Evolutionary conservation across 2,113 vertebrate species (phyloP), one percentile per base, ranked within the genome.

Genomic region (Lepus americanus): DNA sequence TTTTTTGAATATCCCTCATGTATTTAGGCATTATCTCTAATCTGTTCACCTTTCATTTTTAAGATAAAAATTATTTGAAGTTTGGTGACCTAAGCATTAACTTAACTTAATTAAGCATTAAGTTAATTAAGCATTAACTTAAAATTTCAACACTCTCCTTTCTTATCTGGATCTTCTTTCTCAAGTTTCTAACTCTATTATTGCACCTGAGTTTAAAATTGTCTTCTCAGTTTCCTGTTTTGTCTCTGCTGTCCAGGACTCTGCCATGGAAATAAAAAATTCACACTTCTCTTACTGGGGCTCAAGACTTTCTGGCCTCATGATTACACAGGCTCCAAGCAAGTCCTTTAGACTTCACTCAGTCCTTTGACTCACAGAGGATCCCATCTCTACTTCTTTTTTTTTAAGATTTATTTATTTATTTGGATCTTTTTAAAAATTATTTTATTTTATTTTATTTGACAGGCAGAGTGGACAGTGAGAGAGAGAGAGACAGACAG

Each of bases 311-410:
- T 49, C 64, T 70, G 31, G n/a, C 10, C 14, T 92, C 22, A 85
- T 81, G 53, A 39, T 85, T 29, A 3, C 23, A 1, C 66, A 33
- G 69, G 2, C 29, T 78, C 27, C 27, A 61, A 2, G 9, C 14
- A 33, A 29, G 12, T n/a, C 25, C 61, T 53, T 11, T 0, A 9
- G 31, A 72, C 3, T 33, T 27, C 0, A 8, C 44, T 91, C 0
- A 0, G 64, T 59, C 59, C 55, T 84, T 87, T 84, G 39, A 36
- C 33, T 74, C 29, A 5, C 63, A 25, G 44, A 29, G 33, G 72
- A 14, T 8, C 6, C 33, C n/a, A 44, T 44, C 44, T 44, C 44
- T 44, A 44, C 44, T 44, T 44, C 39, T 39, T 44, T 44, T 44
- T 44, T 44, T 44, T 44, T 7, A 44, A 44, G 44, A 44, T 44